These are phyloP conservation scores for Erythrocercus mccallii DNA, from an alignment of 2,113 vertebrate species.

Conservation along the genomic window DNA sequence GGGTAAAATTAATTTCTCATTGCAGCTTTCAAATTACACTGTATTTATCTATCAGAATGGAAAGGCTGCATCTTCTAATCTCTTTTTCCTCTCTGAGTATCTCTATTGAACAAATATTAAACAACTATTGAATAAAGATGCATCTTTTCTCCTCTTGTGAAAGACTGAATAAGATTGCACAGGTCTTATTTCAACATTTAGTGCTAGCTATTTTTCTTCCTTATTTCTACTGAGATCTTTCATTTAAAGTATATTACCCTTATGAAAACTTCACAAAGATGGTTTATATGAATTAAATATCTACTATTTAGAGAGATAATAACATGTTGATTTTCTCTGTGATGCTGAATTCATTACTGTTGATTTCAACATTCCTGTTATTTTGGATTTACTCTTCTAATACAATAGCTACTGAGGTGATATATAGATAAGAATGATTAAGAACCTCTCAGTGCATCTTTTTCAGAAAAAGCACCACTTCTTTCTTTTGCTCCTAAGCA, in stretches of 20 bases:
- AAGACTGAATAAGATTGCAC: background rate
- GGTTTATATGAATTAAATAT: background rate
- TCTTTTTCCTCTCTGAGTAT: background rate
- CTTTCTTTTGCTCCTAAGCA: background rate
- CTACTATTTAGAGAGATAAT: background rate
- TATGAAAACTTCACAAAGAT: background rate
- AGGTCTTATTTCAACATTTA: background rate
- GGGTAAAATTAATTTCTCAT: background rate
- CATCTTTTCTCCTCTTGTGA: background rate
- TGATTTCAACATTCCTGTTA: background rate
- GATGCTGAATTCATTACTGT: background rate
- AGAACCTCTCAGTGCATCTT: background rate
- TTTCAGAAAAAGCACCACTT: background rate
- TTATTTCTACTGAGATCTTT: background rate
- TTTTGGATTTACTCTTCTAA: background rate
- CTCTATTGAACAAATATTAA: background rate
- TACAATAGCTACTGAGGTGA: background rate
- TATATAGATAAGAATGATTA: background rate
- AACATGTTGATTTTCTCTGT: background rate
- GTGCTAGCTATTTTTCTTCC: background rate
- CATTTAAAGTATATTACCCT: background rate
- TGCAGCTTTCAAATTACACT: background rate
- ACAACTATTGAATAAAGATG: background rate
- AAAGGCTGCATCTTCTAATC: background rate
- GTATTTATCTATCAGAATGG: background rate